These are phyloP conservation scores for Odontothrips loti DNA, from an alignment of 2,888 invertebrate genomes.

Conservation along the genomic window DNA sequence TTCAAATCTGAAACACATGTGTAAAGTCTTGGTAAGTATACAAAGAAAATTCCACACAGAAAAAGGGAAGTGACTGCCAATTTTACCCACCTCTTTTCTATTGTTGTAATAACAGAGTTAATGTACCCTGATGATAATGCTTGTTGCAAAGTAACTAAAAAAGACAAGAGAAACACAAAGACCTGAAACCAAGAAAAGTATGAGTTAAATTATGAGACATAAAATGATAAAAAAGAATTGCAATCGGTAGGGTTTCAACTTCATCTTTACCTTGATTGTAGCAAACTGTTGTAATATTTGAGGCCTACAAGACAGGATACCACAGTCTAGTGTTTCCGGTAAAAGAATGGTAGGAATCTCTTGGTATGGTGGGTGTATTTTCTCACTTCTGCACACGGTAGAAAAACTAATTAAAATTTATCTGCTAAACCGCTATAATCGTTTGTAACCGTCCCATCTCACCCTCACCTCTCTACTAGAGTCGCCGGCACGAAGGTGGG, in stretches of 20 bases:
- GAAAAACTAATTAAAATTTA: neutral
- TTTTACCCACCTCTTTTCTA: constrained; percentile 68
- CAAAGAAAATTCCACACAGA: neutral
- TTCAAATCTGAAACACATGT: constrained; percentile 55
- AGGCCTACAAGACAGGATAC: constrained; percentile 81
- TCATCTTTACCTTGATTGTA: constrained; percentile 72
- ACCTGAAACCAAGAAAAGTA: constrained; percentile 54
- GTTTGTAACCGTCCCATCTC: neutral
- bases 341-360: constrained; percentile 55
- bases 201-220: constrained; percentile 25
- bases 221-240: constrained; percentile 2
- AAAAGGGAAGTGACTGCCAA: neutral
- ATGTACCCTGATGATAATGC: constrained; percentile 88
- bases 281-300: constrained; percentile 80
- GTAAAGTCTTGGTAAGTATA: constrained; percentile 41
- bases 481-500: constrained; percentile 33
- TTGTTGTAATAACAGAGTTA: constrained; percentile 93
- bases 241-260: neutral
- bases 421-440: constrained; percentile 35
- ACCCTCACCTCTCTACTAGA: constrained; percentile 35
- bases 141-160: constrained; percentile 86
- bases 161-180: constrained; percentile 81
- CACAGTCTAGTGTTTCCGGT: constrained; percentile 75
- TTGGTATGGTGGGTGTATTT: constrained; percentile 55
- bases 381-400: constrained; percentile 41